These are phyloP conservation scores for Drosophila azteca DNA, from an alignment of 1,140 invertebrate species.

Conservation along the genomic window DNA sequence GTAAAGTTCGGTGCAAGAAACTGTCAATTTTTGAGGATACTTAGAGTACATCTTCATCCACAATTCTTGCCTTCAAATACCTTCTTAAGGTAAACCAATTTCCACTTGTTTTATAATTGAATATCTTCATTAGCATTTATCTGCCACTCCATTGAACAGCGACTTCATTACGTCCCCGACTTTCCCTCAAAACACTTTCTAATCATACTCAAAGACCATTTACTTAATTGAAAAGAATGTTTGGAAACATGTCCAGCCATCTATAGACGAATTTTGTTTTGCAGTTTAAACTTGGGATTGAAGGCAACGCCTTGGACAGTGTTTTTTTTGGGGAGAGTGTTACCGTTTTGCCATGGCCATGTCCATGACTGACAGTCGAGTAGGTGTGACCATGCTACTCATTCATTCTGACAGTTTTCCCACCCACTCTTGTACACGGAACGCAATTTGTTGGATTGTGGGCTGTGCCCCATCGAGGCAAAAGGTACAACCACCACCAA, in stretches of 20 bases:
- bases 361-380: constrained; percentile 68
- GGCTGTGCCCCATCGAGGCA: constrained; percentile 79
- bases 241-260: constrained; percentile 10
- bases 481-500: constrained; percentile 60
- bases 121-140: not conserved
- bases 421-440: constrained; percentile 80
- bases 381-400: constrained; percentile 83
- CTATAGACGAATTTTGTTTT: constrained; percentile 30
- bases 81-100: too few relatives aligned
- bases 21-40: too few relatives aligned
- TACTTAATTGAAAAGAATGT: constrained; percentile 66
- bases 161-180: not conserved
- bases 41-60: too few relatives aligned
- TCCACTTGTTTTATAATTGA: not conserved
- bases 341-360: constrained; percentile 38
- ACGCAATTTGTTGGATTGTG: constrained; percentile 82
- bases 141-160: too few relatives aligned
- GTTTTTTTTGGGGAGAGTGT: constrained; percentile 41
- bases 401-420: constrained; percentile 83
- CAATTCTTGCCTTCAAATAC: too few relatives aligned
- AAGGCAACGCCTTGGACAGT: constrained; percentile 72
- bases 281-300: constrained; percentile 52
- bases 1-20: too few relatives aligned
- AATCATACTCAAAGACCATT: constrained; percentile 38
- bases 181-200: constrained; percentile 29